phyloP scores from a whole-genome alignment of 1,140 invertebrate genomes.

The Plectrocnemia conspersa region DNA sequence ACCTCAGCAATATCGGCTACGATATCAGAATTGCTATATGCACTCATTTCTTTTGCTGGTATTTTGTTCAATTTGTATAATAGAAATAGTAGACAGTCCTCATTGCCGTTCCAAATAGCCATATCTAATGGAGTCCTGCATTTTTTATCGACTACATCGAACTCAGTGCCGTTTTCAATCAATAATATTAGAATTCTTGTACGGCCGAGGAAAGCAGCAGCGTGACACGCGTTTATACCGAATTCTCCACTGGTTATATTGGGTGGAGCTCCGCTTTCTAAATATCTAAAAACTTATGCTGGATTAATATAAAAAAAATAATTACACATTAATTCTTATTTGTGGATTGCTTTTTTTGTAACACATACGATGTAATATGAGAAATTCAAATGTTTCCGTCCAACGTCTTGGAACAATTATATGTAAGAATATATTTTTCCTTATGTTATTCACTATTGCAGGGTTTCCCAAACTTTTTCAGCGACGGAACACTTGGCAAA shows the following conservation, averaged over 20 bases:
- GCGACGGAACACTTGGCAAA: too few species aligned
- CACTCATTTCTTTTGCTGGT: too few species aligned
- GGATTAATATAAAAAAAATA: not conserved
- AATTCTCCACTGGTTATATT: slow-evolving; percentile 48
- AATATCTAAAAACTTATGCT: slow-evolving; percentile 41
- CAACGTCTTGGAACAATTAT: too few species aligned
- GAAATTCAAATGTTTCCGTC: too few species aligned
- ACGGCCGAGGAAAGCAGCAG: slow-evolving; percentile 41
- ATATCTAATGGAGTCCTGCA: slow-evolving; percentile 49
- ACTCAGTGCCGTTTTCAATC: slow-evolving; percentile 43
- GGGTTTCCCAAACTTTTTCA: too few species aligned
- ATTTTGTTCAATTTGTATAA: too few species aligned
- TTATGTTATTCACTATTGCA: too few species aligned
- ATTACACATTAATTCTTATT: not conserved
- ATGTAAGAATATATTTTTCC: too few species aligned
- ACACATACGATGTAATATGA: too few species aligned
- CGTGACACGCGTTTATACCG: slow-evolving; percentile 46
- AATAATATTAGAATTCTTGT: slow-evolving; percentile 42
- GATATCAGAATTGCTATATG: not conserved
- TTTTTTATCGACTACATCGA: slow-evolving; percentile 40
- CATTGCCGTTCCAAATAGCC: slow-evolving; percentile 45
- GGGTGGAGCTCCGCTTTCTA: slow-evolving; percentile 45
- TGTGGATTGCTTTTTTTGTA: too few species aligned
- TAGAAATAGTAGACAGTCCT: too few species aligned
- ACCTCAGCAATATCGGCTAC: not conserved